Base-by-base conservation (phyloP, 2,888 invertebrate species). In the Notodromas monacha region DNA sequence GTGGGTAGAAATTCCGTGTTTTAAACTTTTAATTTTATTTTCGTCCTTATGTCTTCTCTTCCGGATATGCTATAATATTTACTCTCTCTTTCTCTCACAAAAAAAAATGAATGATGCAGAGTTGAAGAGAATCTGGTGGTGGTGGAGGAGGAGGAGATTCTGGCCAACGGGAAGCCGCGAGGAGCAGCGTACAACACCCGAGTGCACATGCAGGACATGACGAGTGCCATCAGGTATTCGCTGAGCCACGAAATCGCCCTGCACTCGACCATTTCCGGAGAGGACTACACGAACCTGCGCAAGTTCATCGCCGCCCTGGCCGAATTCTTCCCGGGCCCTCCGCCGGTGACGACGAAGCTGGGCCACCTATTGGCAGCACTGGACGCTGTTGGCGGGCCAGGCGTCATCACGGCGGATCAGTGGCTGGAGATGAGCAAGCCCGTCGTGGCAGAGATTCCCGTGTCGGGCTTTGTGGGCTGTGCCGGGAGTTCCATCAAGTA, bases 161-260 rank as follows among this genome's bases (percentile, higher is more conserved):
- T n/a, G n/a, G n/a, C n/a, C n/a, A n/a, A n/a, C n/a, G n/a, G n/a
- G n/a, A n/a, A n/a, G n/a, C n/a, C n/a, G n/a, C n/a, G n/a, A n/a
- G n/a, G n/a, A n/a, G n/a, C n/a, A n/a, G n/a, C n/a, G n/a, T n/a
- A n/a, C n/a, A n/a, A n/a, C n/a, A n/a, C n/a, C n/a, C n/a, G n/a
- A 31, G 44, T 84, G 2, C 76, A 72, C 46, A 70, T 74, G 49
- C 61, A 65, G 37, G 92, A 92, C 51, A 49, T 92, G 34, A 76
- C 81, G 49, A 70, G 68, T 41, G 68, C 76, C 1, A 47, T 92
- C n/a, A 60, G 64, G 38, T 72, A 69, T 42, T 66, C 70, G 29
- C 52, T 92, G 14, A 61, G 61, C 37, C 69, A 72, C 39, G 92
- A 92, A 55, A 61, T 92, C 14, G 60, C 68, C 3, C 56, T 66